Conservation (phyloP, 2,888 invertebrate species). For the Zelleria hepariella region DNA sequence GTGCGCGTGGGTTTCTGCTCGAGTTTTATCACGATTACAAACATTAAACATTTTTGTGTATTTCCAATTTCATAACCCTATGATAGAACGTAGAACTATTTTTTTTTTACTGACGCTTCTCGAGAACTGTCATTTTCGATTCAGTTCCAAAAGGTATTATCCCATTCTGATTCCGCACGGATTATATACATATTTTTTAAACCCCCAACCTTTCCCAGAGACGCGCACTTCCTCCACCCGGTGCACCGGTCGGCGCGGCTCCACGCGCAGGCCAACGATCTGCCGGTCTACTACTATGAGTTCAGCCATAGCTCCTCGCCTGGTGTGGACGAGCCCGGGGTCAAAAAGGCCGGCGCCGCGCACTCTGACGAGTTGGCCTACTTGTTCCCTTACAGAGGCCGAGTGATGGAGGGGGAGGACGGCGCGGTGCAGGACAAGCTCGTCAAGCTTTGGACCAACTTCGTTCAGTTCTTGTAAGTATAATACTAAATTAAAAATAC, state of each 20-base stretch:
- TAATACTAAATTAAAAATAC: too few species aligned
- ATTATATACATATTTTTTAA: too few species aligned
- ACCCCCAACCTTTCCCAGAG: constrained; percentile 40
- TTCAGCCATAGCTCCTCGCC: constrained; percentile 46
- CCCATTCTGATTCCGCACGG: too few species aligned
- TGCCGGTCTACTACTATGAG: constrained; percentile 48
- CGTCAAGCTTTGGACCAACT: constrained; percentile 47
- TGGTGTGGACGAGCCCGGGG: constrained; percentile 32
- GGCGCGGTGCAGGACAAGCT: constrained; percentile 33
- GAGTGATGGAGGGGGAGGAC: constrained; percentile 34
- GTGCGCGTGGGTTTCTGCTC: too few species aligned
- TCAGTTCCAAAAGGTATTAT: too few species aligned
- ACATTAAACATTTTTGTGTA: too few species aligned
- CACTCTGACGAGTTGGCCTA: constrained; percentile 57
- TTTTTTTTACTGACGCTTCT: too few species aligned
- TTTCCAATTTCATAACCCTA: too few species aligned
- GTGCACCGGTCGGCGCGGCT: constrained; percentile 42
- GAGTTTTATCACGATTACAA: too few species aligned
- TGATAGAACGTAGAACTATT: too few species aligned
- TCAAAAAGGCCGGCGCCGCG: constrained; percentile 45
- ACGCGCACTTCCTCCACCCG: constrained; percentile 51
- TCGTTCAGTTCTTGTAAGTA: constrained; percentile 54
- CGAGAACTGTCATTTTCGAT: too few species aligned
- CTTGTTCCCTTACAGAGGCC: constrained; percentile 33
- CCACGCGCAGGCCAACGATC: constrained; percentile 26